These are phyloP conservation scores for Horisme vitalbata DNA, from an alignment of 2,888 invertebrate species.

Conservation along the genomic window DNA sequence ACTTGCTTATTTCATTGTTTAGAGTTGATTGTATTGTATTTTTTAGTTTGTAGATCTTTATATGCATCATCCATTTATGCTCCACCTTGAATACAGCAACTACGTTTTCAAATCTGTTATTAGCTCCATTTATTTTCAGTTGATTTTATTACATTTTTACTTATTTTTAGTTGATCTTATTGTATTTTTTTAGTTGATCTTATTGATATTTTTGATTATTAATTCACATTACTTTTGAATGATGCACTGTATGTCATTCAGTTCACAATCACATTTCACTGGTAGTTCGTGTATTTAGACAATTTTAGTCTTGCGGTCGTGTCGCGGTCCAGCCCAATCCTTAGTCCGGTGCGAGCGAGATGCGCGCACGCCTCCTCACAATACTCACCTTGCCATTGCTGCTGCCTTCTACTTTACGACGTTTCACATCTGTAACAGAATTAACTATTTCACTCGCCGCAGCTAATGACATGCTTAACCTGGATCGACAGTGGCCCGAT, in stretches of 20 bases:
- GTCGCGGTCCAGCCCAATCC: conserved; percentile 82
- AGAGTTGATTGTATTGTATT: too few species aligned
- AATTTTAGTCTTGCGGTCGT: conserved; percentile 28
- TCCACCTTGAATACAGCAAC: not conserved
- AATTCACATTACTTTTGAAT: conserved; percentile 1
- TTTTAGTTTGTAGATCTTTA: too few species aligned
- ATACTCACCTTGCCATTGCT: conserved; percentile 92
- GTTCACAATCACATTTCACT: conserved; percentile 20
- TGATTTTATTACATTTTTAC: too few species aligned
- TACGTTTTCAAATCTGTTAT: not conserved
- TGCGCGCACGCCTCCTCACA: conserved; percentile 67
- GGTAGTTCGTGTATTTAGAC: not conserved
- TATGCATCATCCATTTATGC: too few species aligned
- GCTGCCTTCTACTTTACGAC: conserved; percentile 91
- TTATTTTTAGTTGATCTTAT: not conserved
- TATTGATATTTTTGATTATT: not conserved
- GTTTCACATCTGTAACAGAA: conserved; percentile 86
- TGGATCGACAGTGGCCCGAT: too few species aligned
- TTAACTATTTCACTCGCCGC: not conserved
- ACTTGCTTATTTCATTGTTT: too few species aligned
- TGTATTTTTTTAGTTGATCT: conserved; percentile 22
- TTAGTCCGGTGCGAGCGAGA: conserved; percentile 78
- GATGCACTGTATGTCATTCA: conserved; percentile 17
- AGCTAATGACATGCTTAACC: too few species aligned
- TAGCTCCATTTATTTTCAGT: too few species aligned